phyloP scores from a whole-genome alignment of 1,140 invertebrate genomes.

The Mylabris phalerata region DNA sequence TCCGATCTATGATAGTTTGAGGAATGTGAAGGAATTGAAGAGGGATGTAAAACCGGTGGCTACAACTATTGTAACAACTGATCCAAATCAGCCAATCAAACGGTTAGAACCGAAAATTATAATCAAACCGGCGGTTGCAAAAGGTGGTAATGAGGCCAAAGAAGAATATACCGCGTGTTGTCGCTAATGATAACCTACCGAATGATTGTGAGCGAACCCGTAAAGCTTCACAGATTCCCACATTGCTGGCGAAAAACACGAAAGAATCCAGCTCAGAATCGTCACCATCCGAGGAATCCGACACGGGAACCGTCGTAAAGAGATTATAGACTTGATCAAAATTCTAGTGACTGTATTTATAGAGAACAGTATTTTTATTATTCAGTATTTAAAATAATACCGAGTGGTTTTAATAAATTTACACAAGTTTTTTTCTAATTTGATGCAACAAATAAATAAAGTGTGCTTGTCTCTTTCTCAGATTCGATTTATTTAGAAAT shows the following conservation, averaged over 20 bases:
- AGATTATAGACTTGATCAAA: slow-evolving; percentile 8
- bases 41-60: slow-evolving; percentile 18
- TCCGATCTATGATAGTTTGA: slow-evolving; percentile 31
- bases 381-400: too few species aligned
- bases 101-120: slow-evolving; percentile 37
- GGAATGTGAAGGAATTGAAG: slow-evolving; percentile 4
- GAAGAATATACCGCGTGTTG: slow-evolving; percentile 34
- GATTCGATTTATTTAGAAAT: background rate
- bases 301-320: slow-evolving; percentile 41
- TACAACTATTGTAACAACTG: slow-evolving; percentile 31
- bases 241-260: slow-evolving; percentile 23
- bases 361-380: too few species aligned
- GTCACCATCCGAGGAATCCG: slow-evolving; percentile 35
- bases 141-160: slow-evolving; percentile 23
- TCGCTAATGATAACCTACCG: slow-evolving; percentile 29
- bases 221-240: slow-evolving; percentile 32
- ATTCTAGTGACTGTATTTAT: background rate
- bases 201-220: background rate
- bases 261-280: slow-evolving; percentile 37
- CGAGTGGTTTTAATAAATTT: too few species aligned
- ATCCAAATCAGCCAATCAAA: slow-evolving; percentile 32
- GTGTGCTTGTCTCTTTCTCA: background rate
- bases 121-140: slow-evolving; percentile 34
- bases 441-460: too few species aligned
- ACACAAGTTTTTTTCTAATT: too few species aligned